phyloP scores from a whole-genome alignment of 1,140 invertebrate species.

The Drosophila micromelanica region DNA sequence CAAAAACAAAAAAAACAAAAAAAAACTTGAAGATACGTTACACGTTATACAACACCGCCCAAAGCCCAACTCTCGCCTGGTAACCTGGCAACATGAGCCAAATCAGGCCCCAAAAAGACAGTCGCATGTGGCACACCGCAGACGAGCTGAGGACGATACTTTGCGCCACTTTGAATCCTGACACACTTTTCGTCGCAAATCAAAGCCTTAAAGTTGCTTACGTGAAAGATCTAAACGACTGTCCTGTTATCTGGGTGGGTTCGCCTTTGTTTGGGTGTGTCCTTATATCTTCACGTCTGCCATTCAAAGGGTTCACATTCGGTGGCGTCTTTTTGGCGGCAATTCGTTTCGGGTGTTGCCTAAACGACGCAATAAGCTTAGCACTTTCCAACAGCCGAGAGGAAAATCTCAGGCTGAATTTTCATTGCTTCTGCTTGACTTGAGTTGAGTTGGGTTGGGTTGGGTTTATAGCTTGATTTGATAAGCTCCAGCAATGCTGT shows the following conservation, averaged over 20 bases:
- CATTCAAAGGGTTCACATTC: slow-evolving; percentile 70
- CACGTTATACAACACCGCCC: slow-evolving; percentile 58
- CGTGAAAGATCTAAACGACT: slow-evolving; percentile 60
- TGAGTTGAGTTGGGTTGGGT: slow-evolving; percentile 44
- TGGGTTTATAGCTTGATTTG: slow-evolving; percentile 55
- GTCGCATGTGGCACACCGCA: slow-evolving; percentile 57
- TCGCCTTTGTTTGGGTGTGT: slow-evolving; percentile 8
- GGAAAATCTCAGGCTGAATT: slow-evolving; percentile 44
- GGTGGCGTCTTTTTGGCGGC: slow-evolving; percentile 55
- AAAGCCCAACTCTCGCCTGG: not conserved
- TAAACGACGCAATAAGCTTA: slow-evolving; percentile 82
- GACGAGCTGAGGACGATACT: slow-evolving; percentile 20
- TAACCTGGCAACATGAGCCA: slow-evolving; percentile 29
- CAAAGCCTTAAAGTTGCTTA: slow-evolving; percentile 77
- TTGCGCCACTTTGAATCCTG: slow-evolving; percentile 25
- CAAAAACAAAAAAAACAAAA: slow-evolving; percentile 40
- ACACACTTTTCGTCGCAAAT: slow-evolving; percentile 49
- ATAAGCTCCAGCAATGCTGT: slow-evolving; percentile 59
- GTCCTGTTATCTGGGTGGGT: slow-evolving; percentile 1
- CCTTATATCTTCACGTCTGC: slow-evolving; percentile 47
- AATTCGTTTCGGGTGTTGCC: slow-evolving; percentile 75
- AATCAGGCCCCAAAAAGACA: slow-evolving; percentile 14
- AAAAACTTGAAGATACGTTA: slow-evolving; percentile 74
- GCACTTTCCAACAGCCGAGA: slow-evolving; percentile 47
- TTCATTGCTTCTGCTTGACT: slow-evolving; percentile 78